Base-by-base conservation (phyloP, 1,140 invertebrate genomes). In the Neuroterus valhalla region DNA sequence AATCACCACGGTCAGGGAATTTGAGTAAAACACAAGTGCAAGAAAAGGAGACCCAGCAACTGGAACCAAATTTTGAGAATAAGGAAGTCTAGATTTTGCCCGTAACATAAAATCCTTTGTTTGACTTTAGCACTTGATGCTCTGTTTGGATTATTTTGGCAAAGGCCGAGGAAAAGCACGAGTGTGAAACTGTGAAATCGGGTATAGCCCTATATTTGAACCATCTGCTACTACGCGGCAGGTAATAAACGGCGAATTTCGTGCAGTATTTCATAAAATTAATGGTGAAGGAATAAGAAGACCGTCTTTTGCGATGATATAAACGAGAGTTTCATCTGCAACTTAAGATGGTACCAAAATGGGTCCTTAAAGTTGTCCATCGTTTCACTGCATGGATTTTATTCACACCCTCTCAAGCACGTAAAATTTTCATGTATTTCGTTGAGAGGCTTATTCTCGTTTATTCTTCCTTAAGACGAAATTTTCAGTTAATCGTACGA, bases 171-270 rank as follows among this genome's bases (percentile, higher is more conserved):
- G 73, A 69, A 77, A 73, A 44, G 45, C 23, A 66, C 38, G 26
- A 66, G 44, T 45, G 43, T 44, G 31, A 72, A 77, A 68, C 74
- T 45, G 43, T 44, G 31, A 72, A 77, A 68, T 77, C 71, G 62
- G 66, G 44, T 74, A 69, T 69, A 71, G 69, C 74, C 68, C n/a
- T 50, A 71, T 71, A n/a, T 19, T 66, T 71, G 67, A 10, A 14
- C 72, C 67, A 67, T 66, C 52, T 72, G 70, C 19, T 31, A 66
- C 72, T 45, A 43, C 52, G 23, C 44, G 17, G 17, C 43, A 21
- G n/a, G 68, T 55, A 66, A 74, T 74, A 77, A 74, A 52, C 50
- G 31, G 68, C 66, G 43, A 23, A 48, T 44, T 50, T 76, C 69
- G 8, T 6, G 45, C 72, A 43, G 17, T 17, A 31, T 31, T 6